Evolutionary conservation across 2,113 vertebrate species (phyloP), one percentile per base, ranked within the genome.

Genomic region (Saimiri boliviensis): DNA sequence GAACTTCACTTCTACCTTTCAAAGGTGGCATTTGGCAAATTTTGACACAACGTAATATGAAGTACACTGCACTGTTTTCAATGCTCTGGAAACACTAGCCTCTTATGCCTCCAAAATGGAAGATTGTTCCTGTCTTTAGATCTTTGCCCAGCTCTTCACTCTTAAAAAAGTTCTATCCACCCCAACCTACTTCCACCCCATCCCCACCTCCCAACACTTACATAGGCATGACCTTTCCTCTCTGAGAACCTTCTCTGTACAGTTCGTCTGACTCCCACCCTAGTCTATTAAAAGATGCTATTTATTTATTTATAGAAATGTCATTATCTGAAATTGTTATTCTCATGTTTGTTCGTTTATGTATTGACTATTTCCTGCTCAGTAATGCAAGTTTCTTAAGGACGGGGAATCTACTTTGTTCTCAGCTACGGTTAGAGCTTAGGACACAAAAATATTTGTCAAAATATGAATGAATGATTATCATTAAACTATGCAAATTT

Each of bases 381-480:
- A 85, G 40, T 63, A 88, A 49, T 56, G 20, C 21, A 49, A 40
- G 45, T 71, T 95, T 84, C 60, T 80, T 32, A 56, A 77, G 21
- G 23, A 63, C 2, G 83, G 11, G 52, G 42, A 63, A 76, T 8
- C 27, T 71, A 54, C 37, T 63, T 74, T 52, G 21, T 82, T 56
- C 32, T 83, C 82, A 71, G 14, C 4, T 73, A 71, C 45, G 77
- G 11, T 32, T 91, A 79, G 45, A 6, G 12, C 87, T 42, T 71
- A 52, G 8, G 77, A 60, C 21, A 27, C 35, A 54, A 79, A 93
- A 91, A 63, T 76, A 88, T 40, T 70, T 79, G 13, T 60, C 76
- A 13, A 60, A 68, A 89, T 80, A 85, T 89, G 20, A 93, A 60
- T 80, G 23, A 93, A 93, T 32, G 2, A 37, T 63, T 94, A 88